Evolutionary conservation across 2,113 vertebrate genomes (phyloP).

Genomic region (Rhinopomastus cyanomelas): DNA sequence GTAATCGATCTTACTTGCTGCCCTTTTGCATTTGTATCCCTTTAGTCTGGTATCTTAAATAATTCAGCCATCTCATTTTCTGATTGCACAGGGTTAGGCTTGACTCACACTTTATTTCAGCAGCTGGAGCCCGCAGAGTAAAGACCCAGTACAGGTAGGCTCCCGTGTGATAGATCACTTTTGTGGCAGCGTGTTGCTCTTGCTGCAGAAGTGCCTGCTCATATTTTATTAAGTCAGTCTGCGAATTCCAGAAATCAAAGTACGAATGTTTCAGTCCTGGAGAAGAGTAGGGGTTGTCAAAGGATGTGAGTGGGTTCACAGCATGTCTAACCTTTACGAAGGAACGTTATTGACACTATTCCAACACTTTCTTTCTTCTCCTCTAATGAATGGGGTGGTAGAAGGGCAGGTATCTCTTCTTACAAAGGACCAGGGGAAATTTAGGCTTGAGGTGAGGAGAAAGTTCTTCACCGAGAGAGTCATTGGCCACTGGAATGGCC

Average conservation of each 20-base stretch:
- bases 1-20: conserved; percentile 17
- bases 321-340: not conserved
- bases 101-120: not conserved
- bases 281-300: not conserved
- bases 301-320: not conserved
- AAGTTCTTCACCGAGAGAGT: too few relatives aligned
- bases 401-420: not conserved
- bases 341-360: not conserved
- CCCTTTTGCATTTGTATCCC: conserved; percentile 4
- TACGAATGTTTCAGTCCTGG: not conserved
- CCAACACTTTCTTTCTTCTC: not conserved
- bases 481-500: too few relatives aligned
- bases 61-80: conserved; percentile 30
- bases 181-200: conserved; percentile 8
- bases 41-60: conserved; percentile 11
- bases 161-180: not conserved
- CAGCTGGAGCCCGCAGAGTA: not conserved
- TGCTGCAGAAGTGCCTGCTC: not conserved
- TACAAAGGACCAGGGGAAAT: too few relatives aligned
- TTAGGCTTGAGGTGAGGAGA: too few relatives aligned
- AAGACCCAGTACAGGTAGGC: not conserved
- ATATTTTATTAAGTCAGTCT: conserved; percentile 10
- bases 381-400: not conserved
- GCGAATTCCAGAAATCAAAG: conserved; percentile 22
- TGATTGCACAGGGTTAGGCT: not conserved